A percentile compares a stretch with the other conserved stretches of the same genome.
Evolutionary conservation across 2,888 invertebrate species (phyloP).

Genomic region (Zhuqinia jingwanae): DNA sequence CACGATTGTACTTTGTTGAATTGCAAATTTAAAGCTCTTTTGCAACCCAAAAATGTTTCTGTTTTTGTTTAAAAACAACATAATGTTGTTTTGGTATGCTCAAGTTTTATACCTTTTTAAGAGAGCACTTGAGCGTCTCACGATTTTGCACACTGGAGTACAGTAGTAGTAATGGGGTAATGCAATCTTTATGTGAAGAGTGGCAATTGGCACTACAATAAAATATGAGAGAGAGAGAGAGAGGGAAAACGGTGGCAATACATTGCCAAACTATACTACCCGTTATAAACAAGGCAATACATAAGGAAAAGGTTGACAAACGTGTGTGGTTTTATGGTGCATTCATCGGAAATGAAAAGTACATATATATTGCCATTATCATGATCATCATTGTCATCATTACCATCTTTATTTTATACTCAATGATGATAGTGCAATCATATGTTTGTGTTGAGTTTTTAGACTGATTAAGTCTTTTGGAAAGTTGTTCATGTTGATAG

Average conservation of each 20-base stretch:
- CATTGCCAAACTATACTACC: background rate
- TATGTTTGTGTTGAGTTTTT: slow-evolving; percentile 15
- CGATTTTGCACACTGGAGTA: too few species aligned
- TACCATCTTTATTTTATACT: background rate
- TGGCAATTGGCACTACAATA: slow-evolving; percentile 1
- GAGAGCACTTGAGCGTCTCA: slow-evolving; percentile 7
- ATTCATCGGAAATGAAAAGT: slow-evolving; percentile 23
- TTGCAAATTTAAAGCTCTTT: too few species aligned
- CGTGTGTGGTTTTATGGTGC: background rate
- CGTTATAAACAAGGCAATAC: background rate
- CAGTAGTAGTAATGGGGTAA: background rate
- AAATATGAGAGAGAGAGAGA: too few species aligned
- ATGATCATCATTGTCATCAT: slow-evolving; percentile 6
- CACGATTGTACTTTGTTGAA: too few species aligned
- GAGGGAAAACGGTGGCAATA: too few species aligned
- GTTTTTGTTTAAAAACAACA: background rate
- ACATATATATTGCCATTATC: background rate
- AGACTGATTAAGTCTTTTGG: slow-evolving; percentile 16
- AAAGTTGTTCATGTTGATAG: too few species aligned
- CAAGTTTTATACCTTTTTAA: slow-evolving; percentile 3
- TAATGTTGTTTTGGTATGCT: background rate
- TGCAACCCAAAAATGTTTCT: background rate
- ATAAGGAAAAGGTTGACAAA: background rate
- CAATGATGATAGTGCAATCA: slow-evolving; percentile 14
- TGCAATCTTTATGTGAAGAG: slow-evolving; percentile 2